Conservation (phyloP, 2,113 vertebrate species). For the Psittacula cyanocephala region DNA sequence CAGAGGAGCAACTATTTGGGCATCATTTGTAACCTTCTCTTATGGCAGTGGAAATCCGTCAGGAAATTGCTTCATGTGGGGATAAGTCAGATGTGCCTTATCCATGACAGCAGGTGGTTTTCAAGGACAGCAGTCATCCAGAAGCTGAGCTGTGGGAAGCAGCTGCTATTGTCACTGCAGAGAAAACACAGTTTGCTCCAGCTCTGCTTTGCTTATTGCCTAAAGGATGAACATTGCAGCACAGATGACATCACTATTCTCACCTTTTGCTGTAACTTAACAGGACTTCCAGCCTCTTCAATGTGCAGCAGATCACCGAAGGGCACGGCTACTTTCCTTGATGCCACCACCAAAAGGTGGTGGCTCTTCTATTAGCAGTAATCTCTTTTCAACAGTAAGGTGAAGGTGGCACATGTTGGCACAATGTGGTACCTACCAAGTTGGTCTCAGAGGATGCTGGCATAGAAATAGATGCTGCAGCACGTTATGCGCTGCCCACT, state of each 20-base stretch:
- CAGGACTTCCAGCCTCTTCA: neutral
- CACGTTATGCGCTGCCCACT: neutral
- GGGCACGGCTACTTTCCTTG: neutral
- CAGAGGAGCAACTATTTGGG: neutral
- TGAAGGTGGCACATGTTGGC: neutral
- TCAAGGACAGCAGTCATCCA: neutral
- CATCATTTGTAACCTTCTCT: neutral
- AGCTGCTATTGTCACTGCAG: neutral
- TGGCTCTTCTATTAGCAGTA: neutral
- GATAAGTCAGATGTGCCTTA: neutral
- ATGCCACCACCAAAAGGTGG: neutral
- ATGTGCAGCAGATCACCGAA: neutral
- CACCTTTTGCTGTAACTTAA: neutral
- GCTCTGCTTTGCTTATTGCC: neutral
- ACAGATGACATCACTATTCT: neutral
- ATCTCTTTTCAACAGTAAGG: neutral
- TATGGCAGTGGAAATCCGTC: neutral
- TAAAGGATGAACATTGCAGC: neutral
- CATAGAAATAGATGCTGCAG: neutral
- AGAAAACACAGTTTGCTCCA: neutral
- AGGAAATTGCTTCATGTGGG: neutral
- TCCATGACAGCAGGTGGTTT: conserved; percentile 10
- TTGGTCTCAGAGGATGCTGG: neutral
- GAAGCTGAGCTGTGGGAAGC: conserved; percentile 11
- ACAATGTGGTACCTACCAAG: neutral